Percentiles rank a stretch among this genome's conserved stretches.
Conservation (phyloP, 2,888 invertebrate genomes). For the Catocala fraxini region DNA sequence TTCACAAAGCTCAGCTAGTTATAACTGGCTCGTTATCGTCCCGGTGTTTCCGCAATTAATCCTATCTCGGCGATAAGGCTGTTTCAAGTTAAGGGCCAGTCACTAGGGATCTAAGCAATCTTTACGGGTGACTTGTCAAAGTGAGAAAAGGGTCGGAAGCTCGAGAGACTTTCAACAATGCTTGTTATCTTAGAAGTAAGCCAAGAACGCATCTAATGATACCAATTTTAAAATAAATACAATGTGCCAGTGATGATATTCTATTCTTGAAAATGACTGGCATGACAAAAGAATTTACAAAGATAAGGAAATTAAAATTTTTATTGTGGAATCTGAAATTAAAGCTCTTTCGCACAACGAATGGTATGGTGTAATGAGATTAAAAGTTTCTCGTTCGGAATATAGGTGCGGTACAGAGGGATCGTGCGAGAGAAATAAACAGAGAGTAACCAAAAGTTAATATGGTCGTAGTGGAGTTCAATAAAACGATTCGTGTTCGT, state of each 20-base stretch:
- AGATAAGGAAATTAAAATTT: constrained; percentile 20
- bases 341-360: background rate
- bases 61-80: constrained; percentile 83
- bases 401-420: constrained; percentile 42
- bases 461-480: constrained; percentile 70
- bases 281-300: constrained; percentile 33
- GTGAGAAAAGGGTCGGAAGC: constrained; percentile 85
- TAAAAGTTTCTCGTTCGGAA: constrained; percentile 40
- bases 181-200: constrained; percentile 86
- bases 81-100: constrained; percentile 85
- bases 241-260: constrained; percentile 51
- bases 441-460: constrained; percentile 70
- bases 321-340: background rate
- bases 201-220: constrained; percentile 83
- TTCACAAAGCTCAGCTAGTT: constrained; percentile 70
- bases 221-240: constrained; percentile 81
- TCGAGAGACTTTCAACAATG: constrained; percentile 87
- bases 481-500: constrained; percentile 77
- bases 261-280: constrained; percentile 45
- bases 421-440: constrained; percentile 50
- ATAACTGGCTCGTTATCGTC: constrained; percentile 80
- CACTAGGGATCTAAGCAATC: constrained; percentile 86
- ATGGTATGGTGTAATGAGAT: constrained; percentile 22
- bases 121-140: constrained; percentile 87
- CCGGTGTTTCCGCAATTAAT: constrained; percentile 86